A percentile compares a stretch with the other conserved stretches of the same genome.
These are phyloP conservation scores for Hemiprocne comata DNA, from an alignment of 2,113 vertebrate genomes.

Conservation along the genomic window DNA sequence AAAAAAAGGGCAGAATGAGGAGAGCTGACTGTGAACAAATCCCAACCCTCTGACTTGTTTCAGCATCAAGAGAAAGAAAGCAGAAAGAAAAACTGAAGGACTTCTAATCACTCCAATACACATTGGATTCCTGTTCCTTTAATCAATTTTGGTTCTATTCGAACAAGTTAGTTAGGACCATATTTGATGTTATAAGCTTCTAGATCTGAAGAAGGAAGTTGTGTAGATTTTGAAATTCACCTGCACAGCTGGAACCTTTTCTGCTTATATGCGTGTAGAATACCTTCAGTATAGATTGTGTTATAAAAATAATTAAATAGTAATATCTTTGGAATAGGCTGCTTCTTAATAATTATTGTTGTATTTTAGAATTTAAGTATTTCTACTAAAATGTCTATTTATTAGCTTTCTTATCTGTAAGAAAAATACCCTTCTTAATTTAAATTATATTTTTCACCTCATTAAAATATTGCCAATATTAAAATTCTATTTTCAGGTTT, in stretches of 20 bases:
- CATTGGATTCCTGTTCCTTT: no score
- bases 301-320: not conserved
- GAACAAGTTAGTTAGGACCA: not conserved
- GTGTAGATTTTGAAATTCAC: not conserved
- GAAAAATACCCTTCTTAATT: not conserved
- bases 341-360: not conserved
- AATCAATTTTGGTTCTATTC: not conserved
- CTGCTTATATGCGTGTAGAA: not conserved
- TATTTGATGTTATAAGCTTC: not conserved
- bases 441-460: not conserved
- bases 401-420: not conserved
- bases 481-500: not conserved
- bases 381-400: not conserved
- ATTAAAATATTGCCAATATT: not conserved
- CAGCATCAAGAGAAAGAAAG: no score
- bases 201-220: not conserved
- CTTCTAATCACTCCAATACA: no score
- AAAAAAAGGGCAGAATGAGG: no score
- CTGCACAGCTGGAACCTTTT: not conserved
- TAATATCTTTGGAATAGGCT: not conserved
- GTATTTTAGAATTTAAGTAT: not conserved
- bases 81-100: no score
- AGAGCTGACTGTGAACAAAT: no score
- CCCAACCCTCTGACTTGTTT: no score
- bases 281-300: not conserved